A percentile compares a stretch with the other conserved stretches of the same genome.
Evolutionary conservation across 1,140 invertebrate species (phyloP).

Genomic region (Psilanteris sp.): DNA sequence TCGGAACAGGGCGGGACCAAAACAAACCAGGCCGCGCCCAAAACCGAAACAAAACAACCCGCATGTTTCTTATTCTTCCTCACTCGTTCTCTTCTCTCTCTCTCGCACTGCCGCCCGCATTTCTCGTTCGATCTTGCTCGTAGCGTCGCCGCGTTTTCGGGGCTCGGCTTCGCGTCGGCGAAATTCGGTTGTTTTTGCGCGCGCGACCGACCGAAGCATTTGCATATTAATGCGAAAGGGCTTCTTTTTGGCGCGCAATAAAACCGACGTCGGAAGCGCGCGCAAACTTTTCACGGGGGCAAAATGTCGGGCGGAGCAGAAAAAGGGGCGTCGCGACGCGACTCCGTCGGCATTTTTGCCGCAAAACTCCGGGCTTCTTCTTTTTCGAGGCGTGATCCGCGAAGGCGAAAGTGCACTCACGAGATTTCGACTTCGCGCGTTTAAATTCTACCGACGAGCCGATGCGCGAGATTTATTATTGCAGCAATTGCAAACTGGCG

Average conservation of each 20-base stretch:
- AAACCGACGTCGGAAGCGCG: slow-evolving; percentile 6
- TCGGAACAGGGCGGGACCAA: too few species aligned
- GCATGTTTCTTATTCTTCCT: too few species aligned
- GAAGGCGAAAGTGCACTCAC: slow-evolving; percentile 57
- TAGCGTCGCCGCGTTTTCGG: too few species aligned
- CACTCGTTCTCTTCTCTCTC: too few species aligned
- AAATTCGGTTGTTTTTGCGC: too few species aligned
- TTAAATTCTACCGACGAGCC: slow-evolving; percentile 57
- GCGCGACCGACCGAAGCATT: too few species aligned
- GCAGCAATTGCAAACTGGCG: slow-evolving; percentile 44
- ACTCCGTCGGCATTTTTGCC: slow-evolving; percentile 62
- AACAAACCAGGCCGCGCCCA: too few species aligned
- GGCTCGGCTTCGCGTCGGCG: too few species aligned
- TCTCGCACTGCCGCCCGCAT: too few species aligned
- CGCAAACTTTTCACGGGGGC: slow-evolving; percentile 42
- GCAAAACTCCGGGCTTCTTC: slow-evolving; percentile 55
- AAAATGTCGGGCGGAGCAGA: slow-evolving; percentile 48
- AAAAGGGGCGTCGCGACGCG: slow-evolving; percentile 53
- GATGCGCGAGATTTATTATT: slow-evolving; percentile 62
- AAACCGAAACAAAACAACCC: too few species aligned
- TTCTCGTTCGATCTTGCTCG: too few species aligned
- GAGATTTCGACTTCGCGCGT: slow-evolving; percentile 62
- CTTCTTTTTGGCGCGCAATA: neutral
- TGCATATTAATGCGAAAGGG: neutral
- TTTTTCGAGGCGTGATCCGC: slow-evolving; percentile 55